Percentiles rank a stretch among this genome's conserved stretches.
phyloP scores from a whole-genome alignment of 2,113 vertebrate species.

The Hiodon tergisus region DNA sequence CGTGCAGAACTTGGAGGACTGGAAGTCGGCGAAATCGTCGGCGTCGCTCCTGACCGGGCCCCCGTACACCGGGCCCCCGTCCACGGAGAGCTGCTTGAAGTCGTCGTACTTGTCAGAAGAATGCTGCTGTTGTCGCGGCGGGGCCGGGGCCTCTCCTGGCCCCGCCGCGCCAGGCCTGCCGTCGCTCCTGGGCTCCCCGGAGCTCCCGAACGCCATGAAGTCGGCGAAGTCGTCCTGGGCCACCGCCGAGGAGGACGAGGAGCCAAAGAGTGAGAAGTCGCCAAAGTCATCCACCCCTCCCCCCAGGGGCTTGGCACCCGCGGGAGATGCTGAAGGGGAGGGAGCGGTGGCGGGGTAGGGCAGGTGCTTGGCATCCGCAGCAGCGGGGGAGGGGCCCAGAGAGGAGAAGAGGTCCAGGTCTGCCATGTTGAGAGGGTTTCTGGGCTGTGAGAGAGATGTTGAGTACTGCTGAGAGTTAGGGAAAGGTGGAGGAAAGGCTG shows the following conservation, averaged over 20 bases:
- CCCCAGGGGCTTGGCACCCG: constrained; percentile 57
- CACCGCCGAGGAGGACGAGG: constrained; percentile 53
- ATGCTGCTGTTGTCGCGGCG: constrained; percentile 43
- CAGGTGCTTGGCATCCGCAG: constrained; percentile 51
- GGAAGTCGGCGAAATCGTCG: constrained; percentile 91
- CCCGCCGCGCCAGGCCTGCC: constrained; percentile 44
- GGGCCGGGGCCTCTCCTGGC: constrained; percentile 40
- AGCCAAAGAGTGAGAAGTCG: constrained; percentile 87
- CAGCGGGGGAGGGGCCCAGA: constrained; percentile 47
- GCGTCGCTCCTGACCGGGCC: constrained; percentile 66
- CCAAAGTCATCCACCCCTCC: constrained; percentile 79
- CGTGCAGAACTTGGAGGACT: constrained; percentile 83
- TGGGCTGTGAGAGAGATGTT: constrained; percentile 59
- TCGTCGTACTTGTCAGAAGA: constrained; percentile 76
- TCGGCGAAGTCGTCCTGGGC: constrained; percentile 95
- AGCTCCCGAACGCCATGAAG: constrained; percentile 87
- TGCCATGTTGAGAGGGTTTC: constrained; percentile 79
- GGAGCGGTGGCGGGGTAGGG: constrained; percentile 53
- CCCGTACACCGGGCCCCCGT: constrained; percentile 67
- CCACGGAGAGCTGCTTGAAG: constrained; percentile 86
- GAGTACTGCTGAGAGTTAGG: constrained; percentile 63
- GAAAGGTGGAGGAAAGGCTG: constrained; percentile 69
- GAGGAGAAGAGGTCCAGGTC: constrained; percentile 90
- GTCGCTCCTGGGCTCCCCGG: constrained; percentile 55
- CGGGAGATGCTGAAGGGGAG: constrained; percentile 51